phyloP scores from a whole-genome alignment of 1,140 invertebrate species.

The Cephus cinctus region DNA sequence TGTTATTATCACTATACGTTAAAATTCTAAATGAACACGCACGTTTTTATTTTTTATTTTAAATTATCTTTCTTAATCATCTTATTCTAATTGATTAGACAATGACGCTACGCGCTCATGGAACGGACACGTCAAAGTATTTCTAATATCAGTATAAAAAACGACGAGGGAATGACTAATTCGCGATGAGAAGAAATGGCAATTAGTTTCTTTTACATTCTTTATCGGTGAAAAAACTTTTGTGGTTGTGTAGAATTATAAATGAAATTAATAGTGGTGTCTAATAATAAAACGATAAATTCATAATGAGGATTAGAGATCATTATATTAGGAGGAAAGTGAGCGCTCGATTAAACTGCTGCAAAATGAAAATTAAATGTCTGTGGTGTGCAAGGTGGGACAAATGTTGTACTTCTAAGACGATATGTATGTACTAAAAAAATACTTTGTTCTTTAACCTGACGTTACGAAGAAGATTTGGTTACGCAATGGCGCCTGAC shows the following conservation, averaged over 20 bases:
- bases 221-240: too few relatives aligned
- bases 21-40: constrained; percentile 37
- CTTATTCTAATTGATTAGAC: constrained; percentile 21
- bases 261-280: too few relatives aligned
- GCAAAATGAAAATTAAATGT: too few relatives aligned
- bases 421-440: constrained; percentile 49
- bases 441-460: constrained; percentile 35
- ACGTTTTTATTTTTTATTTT: constrained; percentile 28
- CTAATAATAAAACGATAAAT: too few relatives aligned
- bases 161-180: not conserved
- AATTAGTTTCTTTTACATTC: not conserved
- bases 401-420: constrained; percentile 42
- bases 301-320: too few relatives aligned
- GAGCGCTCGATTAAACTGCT: too few relatives aligned
- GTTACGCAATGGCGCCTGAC: constrained; percentile 22
- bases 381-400: too few relatives aligned
- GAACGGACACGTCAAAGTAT: not conserved
- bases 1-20: not conserved
- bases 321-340: too few relatives aligned
- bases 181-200: too few relatives aligned
- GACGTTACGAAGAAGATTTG: constrained; percentile 17
- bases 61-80: not conserved
- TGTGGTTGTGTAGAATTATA: too few relatives aligned
- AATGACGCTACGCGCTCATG: constrained; percentile 8
- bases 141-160: not conserved